Conservation (phyloP, 64 coral and sea anemone genomes). For the Stichodactyla mertensii region DNA sequence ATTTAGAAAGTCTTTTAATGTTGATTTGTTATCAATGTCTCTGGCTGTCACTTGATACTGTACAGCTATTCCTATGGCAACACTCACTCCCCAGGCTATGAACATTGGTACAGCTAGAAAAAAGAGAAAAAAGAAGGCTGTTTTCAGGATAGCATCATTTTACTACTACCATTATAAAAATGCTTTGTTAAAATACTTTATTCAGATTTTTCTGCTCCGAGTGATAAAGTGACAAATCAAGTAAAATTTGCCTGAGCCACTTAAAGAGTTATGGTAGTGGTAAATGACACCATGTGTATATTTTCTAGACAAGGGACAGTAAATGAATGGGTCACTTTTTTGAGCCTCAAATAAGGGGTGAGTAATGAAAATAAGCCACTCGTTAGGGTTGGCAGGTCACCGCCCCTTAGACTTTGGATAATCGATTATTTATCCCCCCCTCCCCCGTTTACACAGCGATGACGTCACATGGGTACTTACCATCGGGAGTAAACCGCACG, state of each 20-base stretch:
- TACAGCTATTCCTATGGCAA: slow-evolving; percentile 51
- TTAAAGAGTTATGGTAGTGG: too few species aligned
- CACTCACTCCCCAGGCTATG: slow-evolving; percentile 59
- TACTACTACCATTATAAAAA: not conserved
- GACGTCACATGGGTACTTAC: slow-evolving; percentile 22
- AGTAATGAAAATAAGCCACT: too few species aligned
- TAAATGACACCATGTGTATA: too few species aligned
- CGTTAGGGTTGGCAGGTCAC: too few species aligned
- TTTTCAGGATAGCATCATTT: not conserved
- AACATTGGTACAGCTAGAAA: slow-evolving; percentile 77
- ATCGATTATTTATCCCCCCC: too few species aligned
- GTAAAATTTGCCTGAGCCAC: too few species aligned
- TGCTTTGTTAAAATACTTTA: not conserved
- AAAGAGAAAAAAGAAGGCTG: not conserved
- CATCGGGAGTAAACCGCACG: slow-evolving; percentile 53
- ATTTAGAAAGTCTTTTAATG: slow-evolving; percentile 55
- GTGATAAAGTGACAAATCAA: too few species aligned
- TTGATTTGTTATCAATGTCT: slow-evolving; percentile 47
- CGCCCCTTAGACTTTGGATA: too few species aligned
- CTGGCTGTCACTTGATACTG: slow-evolving; percentile 80
- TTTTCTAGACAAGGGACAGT: too few species aligned
- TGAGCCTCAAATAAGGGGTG: too few species aligned
- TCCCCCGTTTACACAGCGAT: not conserved
- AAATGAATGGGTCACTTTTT: too few species aligned
- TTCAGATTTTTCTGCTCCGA: too few species aligned